Base-by-base conservation (phyloP, 2,888 invertebrate genomes). In the Plusia festucae region DNA sequence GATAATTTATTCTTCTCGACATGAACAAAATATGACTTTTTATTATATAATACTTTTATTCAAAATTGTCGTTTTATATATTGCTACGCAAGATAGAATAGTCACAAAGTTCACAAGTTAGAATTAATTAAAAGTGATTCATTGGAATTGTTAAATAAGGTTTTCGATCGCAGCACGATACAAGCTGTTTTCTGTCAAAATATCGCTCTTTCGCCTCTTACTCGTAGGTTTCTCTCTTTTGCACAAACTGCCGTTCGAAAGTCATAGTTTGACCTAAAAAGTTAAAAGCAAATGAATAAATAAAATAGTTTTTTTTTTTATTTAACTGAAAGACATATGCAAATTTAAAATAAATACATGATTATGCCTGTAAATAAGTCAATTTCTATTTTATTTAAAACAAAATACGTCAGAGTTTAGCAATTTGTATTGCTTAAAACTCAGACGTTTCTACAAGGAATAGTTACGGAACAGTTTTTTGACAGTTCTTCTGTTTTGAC, bases 131-230 rank as follows among this genome's bases (percentile, higher is more conserved):
- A 22, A 24, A 18, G 3, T 2, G 4, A n/a, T 16, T 16, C 44
- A n/a, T 4, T 24, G 30, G 4, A 6, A 6, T 15, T 53, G 4
- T n/a, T 13, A 0, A 13, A 18, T 4, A 2, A 0, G 0, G 74
- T 78, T 77, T 84, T 46, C 15, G 64, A 85, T 82, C 78, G 80
- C 69, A 80, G 65, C 65, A 60, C 68, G 67, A 69, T 53, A 34
- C 73, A 77, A 76, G 81, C 76, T 80, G 83, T 82, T 78, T 83
- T 68, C 74, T 81, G 85, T 85, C 84, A 84, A 83, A 74, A 52
- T 40, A 34, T 54, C 22, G 51, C 27, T 13, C 15, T 64, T n/a
- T 34, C 46, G 52, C n/a, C 53, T 46, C 32, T 51, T 13, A 13
- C 18, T 46, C 22, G 4, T 0, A 24, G 13, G 27, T 18, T 13